These are phyloP conservation scores for Tethya wilhelma DNA, from an alignment of 37 sponge, comb jelly and placozoan genomes.

Conservation along the genomic window DNA sequence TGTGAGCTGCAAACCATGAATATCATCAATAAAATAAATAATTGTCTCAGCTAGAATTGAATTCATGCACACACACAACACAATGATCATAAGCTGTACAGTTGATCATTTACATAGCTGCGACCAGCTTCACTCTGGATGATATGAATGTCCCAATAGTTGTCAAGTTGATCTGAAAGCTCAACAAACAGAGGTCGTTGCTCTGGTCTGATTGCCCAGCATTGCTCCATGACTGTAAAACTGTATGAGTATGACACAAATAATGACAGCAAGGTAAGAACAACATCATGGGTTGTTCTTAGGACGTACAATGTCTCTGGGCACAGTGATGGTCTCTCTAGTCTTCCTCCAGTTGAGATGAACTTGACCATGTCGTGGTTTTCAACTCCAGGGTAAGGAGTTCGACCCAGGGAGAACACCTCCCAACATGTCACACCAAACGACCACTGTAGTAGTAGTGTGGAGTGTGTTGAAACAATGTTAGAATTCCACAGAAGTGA, in stretches of 20 bases:
- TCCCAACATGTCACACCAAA: too few species aligned
- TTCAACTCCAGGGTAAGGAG: constrained; percentile 71
- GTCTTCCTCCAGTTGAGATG: constrained; percentile 40
- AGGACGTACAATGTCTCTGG: constrained; percentile 24
- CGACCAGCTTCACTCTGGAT: too few species aligned
- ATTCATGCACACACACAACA: too few species aligned
- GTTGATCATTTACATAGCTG: too few species aligned
- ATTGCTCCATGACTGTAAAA: constrained; percentile 20
- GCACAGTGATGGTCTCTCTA: constrained; percentile 29
- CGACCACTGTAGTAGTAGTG: too few species aligned
- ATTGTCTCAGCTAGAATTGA: too few species aligned
- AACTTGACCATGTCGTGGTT: constrained; percentile 54
- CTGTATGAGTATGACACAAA: not conserved
- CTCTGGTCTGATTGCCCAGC: not conserved
- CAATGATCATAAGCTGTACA: too few species aligned
- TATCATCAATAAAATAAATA: not conserved
- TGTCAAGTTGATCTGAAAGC: too few species aligned
- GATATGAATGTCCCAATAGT: too few species aligned
- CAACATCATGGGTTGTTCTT: not conserved
- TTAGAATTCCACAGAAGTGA: too few species aligned
- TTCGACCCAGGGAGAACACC: constrained; percentile 52
- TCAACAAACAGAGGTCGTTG: too few species aligned
- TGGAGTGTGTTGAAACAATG: too few species aligned
- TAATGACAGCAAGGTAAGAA: not conserved
- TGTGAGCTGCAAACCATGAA: not conserved